These are phyloP conservation scores for Prinia subflava DNA, from an alignment of 2,113 vertebrate species.

Conservation along the genomic window DNA sequence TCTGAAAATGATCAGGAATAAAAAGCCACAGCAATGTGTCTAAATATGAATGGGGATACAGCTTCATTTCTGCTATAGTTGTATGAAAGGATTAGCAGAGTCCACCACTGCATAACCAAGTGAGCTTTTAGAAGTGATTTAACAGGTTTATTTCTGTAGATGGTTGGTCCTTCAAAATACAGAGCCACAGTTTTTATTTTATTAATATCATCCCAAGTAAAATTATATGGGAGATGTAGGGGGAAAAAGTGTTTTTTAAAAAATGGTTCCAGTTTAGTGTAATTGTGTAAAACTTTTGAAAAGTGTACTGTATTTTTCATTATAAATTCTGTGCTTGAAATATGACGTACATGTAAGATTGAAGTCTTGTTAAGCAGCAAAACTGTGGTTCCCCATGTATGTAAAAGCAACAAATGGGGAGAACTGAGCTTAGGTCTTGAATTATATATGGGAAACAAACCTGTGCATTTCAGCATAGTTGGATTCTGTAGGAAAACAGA, in stretches of 20 bases:
- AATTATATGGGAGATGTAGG: not conserved
- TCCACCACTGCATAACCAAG: not conserved
- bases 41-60: not conserved
- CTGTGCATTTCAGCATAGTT: not conserved
- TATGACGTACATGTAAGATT: fast-evolving
- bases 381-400: not conserved
- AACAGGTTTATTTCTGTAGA: not conserved
- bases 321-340: not conserved
- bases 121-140: not conserved
- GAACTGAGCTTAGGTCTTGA: not conserved
- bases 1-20: not conserved
- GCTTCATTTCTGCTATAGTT: not conserved
- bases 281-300: not conserved
- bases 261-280: not conserved
- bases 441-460: not conserved
- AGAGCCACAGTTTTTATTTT: not conserved
- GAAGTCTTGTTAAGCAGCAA: not conserved
- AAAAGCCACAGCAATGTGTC: not conserved
- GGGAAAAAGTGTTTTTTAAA: not conserved
- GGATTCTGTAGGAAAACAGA: not conserved
- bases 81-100: not conserved
- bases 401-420: not conserved
- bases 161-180: not conserved
- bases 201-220: not conserved
- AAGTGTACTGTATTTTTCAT: not conserved